Conservation (phyloP, 2,888 invertebrate genomes). For the Tolmerus cingulatus region DNA sequence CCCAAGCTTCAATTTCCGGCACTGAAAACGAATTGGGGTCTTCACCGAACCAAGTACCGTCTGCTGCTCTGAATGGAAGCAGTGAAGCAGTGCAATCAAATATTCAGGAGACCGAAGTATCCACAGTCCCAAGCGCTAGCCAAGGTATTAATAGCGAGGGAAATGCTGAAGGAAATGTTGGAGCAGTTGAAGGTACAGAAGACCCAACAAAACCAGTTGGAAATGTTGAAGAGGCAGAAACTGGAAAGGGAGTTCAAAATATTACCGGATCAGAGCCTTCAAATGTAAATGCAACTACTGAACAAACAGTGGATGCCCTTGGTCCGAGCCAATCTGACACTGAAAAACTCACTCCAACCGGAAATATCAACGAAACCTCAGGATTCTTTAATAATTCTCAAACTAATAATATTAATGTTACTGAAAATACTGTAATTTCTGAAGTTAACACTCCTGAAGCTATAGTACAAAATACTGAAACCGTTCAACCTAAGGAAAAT, state of each 20-base stretch:
- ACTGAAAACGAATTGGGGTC: background rate
- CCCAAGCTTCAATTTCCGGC: background rate
- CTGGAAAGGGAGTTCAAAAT: background rate
- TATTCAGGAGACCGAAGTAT: background rate
- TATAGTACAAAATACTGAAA: background rate
- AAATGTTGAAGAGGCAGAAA: background rate
- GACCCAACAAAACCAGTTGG: background rate
- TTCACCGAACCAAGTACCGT: background rate
- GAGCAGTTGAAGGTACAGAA: background rate
- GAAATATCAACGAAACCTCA: background rate
- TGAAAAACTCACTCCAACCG: background rate
- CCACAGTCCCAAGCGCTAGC: background rate
- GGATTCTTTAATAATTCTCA: background rate
- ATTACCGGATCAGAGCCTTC: background rate
- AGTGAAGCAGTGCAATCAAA: background rate
- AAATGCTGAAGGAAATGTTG: background rate
- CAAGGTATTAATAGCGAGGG: background rate
- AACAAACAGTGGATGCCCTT: background rate
- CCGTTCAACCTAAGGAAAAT: no score
- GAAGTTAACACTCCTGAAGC: background rate
- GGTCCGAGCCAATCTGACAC: background rate
- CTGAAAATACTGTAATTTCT: background rate
- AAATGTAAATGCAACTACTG: background rate
- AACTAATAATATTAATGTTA: background rate
- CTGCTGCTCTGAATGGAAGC: background rate